A percentile compares a stretch with the other conserved stretches of the same genome.
Evolutionary conservation across 2,113 vertebrate species (phyloP).

Genomic region (Podocnemis expansa): DNA sequence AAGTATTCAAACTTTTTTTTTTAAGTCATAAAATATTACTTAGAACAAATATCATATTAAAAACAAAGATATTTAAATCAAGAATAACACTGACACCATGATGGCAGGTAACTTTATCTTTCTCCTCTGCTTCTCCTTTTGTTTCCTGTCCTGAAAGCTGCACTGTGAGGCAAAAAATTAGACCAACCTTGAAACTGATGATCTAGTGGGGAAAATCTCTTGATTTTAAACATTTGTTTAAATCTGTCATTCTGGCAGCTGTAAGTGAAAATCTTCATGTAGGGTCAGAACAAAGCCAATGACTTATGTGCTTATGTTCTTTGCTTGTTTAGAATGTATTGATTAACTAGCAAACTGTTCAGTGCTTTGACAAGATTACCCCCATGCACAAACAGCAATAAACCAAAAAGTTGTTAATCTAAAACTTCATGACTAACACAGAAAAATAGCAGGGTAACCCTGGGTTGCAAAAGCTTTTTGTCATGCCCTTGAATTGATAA

Average conservation of each 20-base stretch:
- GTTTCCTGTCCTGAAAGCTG: not conserved
- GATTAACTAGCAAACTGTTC: slow-evolving; percentile 31
- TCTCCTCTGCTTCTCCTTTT: accelerated
- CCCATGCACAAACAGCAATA: not conserved
- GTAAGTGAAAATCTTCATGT: not conserved
- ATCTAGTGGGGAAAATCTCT: not conserved
- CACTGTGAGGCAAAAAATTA: not conserved
- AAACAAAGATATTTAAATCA: too few relatives aligned
- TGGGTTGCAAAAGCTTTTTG: not conserved
- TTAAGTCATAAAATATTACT: too few relatives aligned
- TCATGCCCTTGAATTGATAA: not conserved
- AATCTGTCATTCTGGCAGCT: not conserved
- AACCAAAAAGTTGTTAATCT: not conserved
- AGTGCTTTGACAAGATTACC: not conserved
- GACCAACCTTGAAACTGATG: not conserved
- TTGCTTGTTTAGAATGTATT: slow-evolving; percentile 27
- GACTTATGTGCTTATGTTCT: not conserved
- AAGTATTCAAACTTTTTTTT: too few relatives aligned
- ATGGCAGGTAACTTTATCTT: not conserved
- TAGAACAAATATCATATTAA: too few relatives aligned
- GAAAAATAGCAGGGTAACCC: not conserved
- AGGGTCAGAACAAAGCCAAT: not conserved
- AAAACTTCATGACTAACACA: not conserved
- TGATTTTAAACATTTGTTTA: not conserved
- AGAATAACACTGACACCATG: not conserved